Evolutionary conservation across 1,140 invertebrate genomes (phyloP).

Genomic region (Neocloeon triangulifer): DNA sequence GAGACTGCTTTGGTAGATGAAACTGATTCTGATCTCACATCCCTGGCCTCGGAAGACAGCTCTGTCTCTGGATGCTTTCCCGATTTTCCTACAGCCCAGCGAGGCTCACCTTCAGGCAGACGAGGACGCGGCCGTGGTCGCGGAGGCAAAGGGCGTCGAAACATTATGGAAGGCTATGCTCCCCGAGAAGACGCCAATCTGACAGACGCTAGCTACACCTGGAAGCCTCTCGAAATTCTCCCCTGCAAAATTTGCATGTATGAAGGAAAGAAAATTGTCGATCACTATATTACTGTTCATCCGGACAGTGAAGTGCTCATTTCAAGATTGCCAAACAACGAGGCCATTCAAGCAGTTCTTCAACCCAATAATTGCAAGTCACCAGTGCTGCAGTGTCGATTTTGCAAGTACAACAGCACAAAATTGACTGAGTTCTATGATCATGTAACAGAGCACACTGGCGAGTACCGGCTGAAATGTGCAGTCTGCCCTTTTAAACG

Average conservation of each 20-base stretch:
- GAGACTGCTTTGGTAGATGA: no score
- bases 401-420: constrained; percentile 23
- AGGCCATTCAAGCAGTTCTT: constrained; percentile 21
- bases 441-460: constrained; percentile 44
- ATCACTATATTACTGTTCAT: constrained; percentile 37
- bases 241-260: constrained; percentile 31
- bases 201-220: constrained; percentile 4
- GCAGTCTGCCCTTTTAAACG: constrained; percentile 27
- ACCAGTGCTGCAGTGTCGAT: constrained; percentile 19
- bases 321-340: constrained; percentile 24
- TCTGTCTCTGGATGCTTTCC: no score
- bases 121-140: no score
- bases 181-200: constrained; percentile 14
- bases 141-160: no score
- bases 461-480: constrained; percentile 40
- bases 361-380: constrained; percentile 3
- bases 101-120: no score
- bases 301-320: constrained; percentile 34
- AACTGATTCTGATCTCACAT: no score
- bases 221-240: constrained; percentile 12
- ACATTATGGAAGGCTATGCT: no score
- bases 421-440: constrained; percentile 26
- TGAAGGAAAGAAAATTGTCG: constrained; percentile 31
- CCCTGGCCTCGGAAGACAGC: no score
- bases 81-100: no score